phyloP scores from a whole-genome alignment of 2,797 vertebrate species.

The Fringilla coelebs region DNA sequence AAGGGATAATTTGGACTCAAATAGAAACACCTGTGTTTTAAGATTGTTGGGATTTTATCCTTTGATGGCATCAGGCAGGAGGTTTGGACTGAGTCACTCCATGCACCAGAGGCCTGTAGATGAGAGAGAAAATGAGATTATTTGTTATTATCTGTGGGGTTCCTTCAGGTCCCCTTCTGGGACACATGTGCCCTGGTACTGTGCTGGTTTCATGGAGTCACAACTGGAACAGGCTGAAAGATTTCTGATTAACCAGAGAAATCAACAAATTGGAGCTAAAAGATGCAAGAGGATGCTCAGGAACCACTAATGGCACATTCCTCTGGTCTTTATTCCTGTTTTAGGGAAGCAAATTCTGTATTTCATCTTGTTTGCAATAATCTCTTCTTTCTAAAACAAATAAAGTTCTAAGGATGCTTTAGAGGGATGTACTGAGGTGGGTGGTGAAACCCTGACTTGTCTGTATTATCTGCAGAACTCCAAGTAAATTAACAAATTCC shows the following conservation, averaged over 20 bases:
- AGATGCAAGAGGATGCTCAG: not conserved
- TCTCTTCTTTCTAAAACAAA: not conserved
- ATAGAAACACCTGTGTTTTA: not conserved
- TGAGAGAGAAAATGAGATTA: not conserved
- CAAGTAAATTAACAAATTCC: not conserved
- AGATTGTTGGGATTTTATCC: not conserved
- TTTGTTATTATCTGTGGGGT: not conserved
- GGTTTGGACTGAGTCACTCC: not conserved
- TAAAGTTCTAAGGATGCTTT: not conserved
- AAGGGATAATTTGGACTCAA: not conserved
- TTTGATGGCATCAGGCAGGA: not conserved
- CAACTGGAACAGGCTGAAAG: not conserved
- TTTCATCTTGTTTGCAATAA: not conserved
- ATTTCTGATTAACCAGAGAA: not conserved
- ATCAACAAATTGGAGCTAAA: not conserved
- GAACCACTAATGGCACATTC: not conserved
- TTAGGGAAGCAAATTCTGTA: not conserved
- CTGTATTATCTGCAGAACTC: not conserved
- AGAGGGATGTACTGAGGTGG: not conserved
- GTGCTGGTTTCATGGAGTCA: not conserved
- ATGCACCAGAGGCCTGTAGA: not conserved
- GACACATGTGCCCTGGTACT: accelerated
- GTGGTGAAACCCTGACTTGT: not conserved
- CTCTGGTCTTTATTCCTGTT: not conserved
- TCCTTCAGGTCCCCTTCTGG: not conserved